Base-by-base conservation (phyloP, 2,888 invertebrate genomes). In the Iphiclides podalirius region DNA sequence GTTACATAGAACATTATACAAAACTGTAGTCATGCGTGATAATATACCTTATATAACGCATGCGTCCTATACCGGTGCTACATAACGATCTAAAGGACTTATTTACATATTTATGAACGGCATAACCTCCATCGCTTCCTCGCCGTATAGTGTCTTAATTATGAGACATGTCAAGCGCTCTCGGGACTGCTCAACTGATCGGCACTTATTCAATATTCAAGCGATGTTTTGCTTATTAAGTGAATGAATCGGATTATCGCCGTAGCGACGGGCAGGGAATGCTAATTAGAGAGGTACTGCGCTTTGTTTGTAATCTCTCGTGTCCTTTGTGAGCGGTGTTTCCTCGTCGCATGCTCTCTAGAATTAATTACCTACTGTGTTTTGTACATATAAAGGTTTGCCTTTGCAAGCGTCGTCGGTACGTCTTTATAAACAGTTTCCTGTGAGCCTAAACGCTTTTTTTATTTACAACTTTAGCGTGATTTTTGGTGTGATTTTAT, bases 241-340 rank as follows among this genome's bases (percentile, higher is more conserved):
- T 28, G 33, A 43, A 42, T 42, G 42, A 31, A 42, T 41, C 14
- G 42, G 36, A 42, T 36, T 45, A 53, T 46, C 49, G 39, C 16
- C 35, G 41, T 17, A 28, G 20, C 35, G 14, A 50, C 43, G 40
- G n/a, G 15, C 8, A 8, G 23, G 33, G 50, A 53, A 50, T 53
- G 43, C 13, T 17, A 52, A 52, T 47, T 36, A n/a, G 6, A 3
- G 20, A 20, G 12, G 31, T 13, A 20, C 37, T 1, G 6, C n/a
- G 28, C 41, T 41, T 43, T 43, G 38, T 43, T 48, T 9, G 31
- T 13, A 11, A 39, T 39, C 38, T 14, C 6, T 48, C 20, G 36
- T 16, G 40, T 14, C 11, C 15, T 38, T 46, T 9, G 33, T 23
- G n/a, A n/a, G n/a, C 17, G n/a, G 20, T 6, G 15, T 42, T 37